Evolutionary conservation across 2,797 vertebrate genomes (phyloP).

Genomic region (Poecilia picta): DNA sequence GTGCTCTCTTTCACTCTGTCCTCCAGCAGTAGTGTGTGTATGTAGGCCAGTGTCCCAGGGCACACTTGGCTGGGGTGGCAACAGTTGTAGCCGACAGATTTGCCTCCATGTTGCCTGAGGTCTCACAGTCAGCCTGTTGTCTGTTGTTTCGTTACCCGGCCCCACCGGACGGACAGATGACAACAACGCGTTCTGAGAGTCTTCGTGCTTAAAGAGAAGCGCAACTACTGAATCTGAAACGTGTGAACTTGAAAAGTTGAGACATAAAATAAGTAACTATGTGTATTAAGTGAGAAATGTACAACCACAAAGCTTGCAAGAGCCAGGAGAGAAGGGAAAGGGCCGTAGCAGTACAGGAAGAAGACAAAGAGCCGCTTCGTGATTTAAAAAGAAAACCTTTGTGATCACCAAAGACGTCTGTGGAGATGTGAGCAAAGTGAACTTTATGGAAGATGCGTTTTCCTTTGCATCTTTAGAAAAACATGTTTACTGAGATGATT

Average conservation of each 20-base stretch:
- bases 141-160: slow-evolving; percentile 67
- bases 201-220: slow-evolving; percentile 8
- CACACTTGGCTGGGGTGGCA: slow-evolving; percentile 82
- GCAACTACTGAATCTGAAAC: slow-evolving; percentile 33
- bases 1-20: slow-evolving; percentile 59
- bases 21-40: slow-evolving; percentile 77
- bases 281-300: neutral
- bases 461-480: neutral
- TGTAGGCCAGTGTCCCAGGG: slow-evolving; percentile 87
- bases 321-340: neutral
- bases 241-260: neutral
- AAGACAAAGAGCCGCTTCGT: neutral
- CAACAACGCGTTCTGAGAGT: slow-evolving; percentile 52
- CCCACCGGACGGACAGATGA: slow-evolving; percentile 67
- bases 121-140: slow-evolving; percentile 80
- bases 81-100: slow-evolving; percentile 88
- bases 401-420: neutral
- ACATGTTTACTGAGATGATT: neutral
- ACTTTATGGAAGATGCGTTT: neutral
- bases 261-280: neutral
- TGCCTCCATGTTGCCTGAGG: slow-evolving; percentile 84
- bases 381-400: neutral
- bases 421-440: neutral
- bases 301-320: neutral
- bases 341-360: neutral